These are phyloP conservation scores for Porites divaricata DNA, from an alignment of 92 coral and sea anemone genomes.

Conservation along the genomic window DNA sequence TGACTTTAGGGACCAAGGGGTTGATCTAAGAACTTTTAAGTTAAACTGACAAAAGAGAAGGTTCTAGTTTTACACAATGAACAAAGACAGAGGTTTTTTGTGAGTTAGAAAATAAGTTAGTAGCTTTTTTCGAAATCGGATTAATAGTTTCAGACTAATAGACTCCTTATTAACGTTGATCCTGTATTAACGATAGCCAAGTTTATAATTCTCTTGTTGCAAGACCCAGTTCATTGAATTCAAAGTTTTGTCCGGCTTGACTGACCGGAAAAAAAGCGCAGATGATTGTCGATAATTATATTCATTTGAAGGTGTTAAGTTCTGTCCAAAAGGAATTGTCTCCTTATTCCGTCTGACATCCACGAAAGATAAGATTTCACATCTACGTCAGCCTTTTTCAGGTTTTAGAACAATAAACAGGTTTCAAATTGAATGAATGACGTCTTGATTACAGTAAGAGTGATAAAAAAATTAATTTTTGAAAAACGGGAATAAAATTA, in stretches of 20 bases:
- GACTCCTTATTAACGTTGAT: conserved; percentile 2
- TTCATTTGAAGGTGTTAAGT: neutral
- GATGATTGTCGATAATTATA: neutral
- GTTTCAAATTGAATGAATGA: neutral
- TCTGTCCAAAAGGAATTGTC: too few relatives aligned
- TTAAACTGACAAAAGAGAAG: neutral
- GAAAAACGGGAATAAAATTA: neutral
- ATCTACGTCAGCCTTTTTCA: neutral
- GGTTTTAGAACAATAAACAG: neutral
- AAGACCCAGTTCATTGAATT: neutral
- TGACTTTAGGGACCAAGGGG: too few relatives aligned
- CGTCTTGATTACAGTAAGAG: neutral
- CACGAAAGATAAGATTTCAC: too few relatives aligned
- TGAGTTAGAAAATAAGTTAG: neutral
- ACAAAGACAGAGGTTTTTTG: neutral
- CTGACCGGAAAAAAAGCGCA: neutral
- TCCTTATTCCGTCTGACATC: too few relatives aligned
- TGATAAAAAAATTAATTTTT: too few relatives aligned
- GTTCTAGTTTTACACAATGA: neutral
- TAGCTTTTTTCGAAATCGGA: neutral
- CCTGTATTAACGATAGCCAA: neutral
- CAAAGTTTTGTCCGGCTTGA: neutral
- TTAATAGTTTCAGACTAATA: neutral
- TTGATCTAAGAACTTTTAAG: too few relatives aligned
- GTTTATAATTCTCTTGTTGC: neutral